Evolutionary conservation across 35 echinoderm and acorn worm species (phyloP).

Genomic region (Heliocidaris tuberculata): DNA sequence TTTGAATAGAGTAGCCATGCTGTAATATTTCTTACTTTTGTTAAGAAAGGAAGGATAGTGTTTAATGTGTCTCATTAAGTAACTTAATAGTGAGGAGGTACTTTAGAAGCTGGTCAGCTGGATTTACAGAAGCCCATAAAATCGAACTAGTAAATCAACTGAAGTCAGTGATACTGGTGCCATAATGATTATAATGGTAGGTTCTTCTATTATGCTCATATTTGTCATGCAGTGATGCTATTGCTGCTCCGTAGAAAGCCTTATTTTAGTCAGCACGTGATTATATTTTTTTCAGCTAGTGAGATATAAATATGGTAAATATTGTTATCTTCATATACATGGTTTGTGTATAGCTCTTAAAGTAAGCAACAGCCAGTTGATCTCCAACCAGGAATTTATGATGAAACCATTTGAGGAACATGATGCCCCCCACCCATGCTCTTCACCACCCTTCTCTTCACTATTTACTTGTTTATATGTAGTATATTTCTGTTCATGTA

Average conservation of each 20-base stretch:
- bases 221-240: neutral
- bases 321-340: neutral
- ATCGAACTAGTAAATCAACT: neutral
- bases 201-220: neutral
- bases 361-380: neutral
- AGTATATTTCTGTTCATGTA: neutral
- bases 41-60: neutral
- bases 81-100: neutral
- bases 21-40: conserved; percentile 2
- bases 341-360: neutral
- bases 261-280: neutral
- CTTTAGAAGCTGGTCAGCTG: neutral
- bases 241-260: neutral
- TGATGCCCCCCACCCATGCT: no score
- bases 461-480: neutral
- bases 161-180: neutral
- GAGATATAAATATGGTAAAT: neutral
- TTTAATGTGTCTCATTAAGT: neutral
- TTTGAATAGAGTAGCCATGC: neutral
- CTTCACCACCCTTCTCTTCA: neutral
- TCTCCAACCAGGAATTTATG: neutral
- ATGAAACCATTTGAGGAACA: neutral
- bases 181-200: no score
- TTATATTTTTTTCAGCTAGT: neutral
- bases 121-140: neutral